Conservation (phyloP, 2,113 vertebrate species). For the Ondatra zibethicus region DNA sequence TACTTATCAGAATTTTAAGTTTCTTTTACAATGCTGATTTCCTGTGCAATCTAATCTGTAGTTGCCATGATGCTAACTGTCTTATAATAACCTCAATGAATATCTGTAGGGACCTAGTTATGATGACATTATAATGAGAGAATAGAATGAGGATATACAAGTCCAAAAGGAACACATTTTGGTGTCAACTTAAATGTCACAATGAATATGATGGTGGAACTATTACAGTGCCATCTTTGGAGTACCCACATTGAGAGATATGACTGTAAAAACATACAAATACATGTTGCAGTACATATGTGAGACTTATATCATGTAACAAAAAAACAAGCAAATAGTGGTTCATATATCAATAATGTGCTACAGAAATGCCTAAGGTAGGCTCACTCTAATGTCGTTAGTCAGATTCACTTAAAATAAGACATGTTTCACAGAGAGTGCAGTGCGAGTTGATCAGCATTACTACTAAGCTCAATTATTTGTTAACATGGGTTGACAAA, state of each 20-base stretch:
- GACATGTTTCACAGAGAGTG: neutral
- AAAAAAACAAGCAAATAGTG: conserved; percentile 22
- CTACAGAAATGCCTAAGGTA: conserved; percentile 10
- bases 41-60: conserved; percentile 53
- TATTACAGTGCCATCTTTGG: conserved; percentile 72
- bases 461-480: neutral
- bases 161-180: conserved; percentile 74
- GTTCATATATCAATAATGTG: neutral
- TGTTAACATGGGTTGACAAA: neutral
- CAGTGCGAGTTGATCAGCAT: neutral
- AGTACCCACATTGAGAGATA: conserved; percentile 61
- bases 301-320: conserved; percentile 65
- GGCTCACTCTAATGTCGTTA: neutral
- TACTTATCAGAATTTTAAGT: conserved; percentile 67
- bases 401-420: neutral
- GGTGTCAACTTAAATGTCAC: conserved; percentile 76
- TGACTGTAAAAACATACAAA: conserved; percentile 76
- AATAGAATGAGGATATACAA: conserved; percentile 76
- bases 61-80: conserved; percentile 55
- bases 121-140: conserved; percentile 74
- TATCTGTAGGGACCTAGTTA: conserved; percentile 73
- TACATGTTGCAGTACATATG: conserved; percentile 32
- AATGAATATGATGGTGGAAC: conserved; percentile 71
- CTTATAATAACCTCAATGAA: conserved; percentile 71
- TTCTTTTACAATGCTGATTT: conserved; percentile 65